These are phyloP conservation scores for Sinelater perroti DNA, from an alignment of 2,888 invertebrate genomes.

Conservation along the genomic window DNA sequence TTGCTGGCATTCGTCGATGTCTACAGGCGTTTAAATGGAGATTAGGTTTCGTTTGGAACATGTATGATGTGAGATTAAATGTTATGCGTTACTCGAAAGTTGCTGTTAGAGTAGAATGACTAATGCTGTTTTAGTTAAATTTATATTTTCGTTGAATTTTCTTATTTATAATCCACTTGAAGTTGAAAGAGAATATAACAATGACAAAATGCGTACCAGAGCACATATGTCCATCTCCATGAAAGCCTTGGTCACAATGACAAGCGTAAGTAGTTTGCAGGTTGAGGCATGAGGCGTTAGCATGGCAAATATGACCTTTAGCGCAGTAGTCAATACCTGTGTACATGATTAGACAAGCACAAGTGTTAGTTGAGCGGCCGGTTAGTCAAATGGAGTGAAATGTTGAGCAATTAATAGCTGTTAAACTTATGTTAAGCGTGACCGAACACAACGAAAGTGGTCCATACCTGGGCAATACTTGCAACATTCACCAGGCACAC, in stretches of 20 bases:
- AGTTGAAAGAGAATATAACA: too few species aligned
- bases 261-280: conserved; percentile 90
- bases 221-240: conserved; percentile 83
- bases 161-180: too few species aligned
- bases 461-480: conserved; percentile 84
- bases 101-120: too few species aligned
- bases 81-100: too few species aligned
- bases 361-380: conserved; percentile 4
- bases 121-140: too few species aligned
- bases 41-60: too few species aligned
- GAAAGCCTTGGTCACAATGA: conserved; percentile 89
- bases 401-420: not conserved
- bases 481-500: conserved; percentile 87
- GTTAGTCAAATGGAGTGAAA: conserved; percentile 19
- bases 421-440: not conserved
- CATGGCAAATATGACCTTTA: conserved; percentile 87
- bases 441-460: not conserved
- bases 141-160: too few species aligned
- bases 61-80: too few species aligned
- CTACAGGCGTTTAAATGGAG: too few species aligned
- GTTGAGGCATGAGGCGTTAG: conserved; percentile 91
- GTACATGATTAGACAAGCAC: conserved; percentile 34
- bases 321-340: conserved; percentile 89
- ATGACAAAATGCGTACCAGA: conserved; percentile 69
- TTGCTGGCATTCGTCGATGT: conserved; percentile 85